Percentiles rank a stretch among this genome's conserved stretches.
phyloP scores from a whole-genome alignment of 2,113 vertebrate species.

The Sander lucioperca region DNA sequence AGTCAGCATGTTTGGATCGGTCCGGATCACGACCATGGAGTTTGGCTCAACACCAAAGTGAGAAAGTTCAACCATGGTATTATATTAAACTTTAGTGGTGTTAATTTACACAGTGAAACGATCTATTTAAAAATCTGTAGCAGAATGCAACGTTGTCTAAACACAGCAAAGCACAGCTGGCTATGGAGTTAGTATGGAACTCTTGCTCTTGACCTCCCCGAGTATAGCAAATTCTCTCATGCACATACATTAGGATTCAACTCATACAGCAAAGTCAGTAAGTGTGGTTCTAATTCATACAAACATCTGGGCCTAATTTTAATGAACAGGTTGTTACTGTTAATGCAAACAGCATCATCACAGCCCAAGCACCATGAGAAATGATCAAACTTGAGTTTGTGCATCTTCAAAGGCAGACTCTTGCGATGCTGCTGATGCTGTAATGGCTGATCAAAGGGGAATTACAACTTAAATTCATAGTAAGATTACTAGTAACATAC shows the following conservation, averaged over 20 bases:
- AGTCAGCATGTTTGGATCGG: neutral
- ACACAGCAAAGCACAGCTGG: neutral
- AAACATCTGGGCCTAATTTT: constrained; percentile 50
- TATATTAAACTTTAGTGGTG: neutral
- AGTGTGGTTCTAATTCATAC: constrained; percentile 46
- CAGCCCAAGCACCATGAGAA: constrained; percentile 19
- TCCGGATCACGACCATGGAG: neutral
- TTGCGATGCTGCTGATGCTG: constrained; percentile 41
- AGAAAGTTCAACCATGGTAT: neutral
- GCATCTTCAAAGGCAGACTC: constrained; percentile 64
- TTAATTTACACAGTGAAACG: neutral
- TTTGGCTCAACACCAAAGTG: neutral
- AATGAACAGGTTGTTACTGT: constrained; percentile 56
- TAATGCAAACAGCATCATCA: constrained; percentile 59
- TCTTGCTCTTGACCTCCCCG: neutral
- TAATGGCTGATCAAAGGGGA: constrained; percentile 66
- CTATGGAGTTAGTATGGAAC: neutral
- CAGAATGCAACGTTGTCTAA: neutral
- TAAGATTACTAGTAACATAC: constrained; percentile 24
- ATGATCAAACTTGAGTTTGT: constrained; percentile 41
- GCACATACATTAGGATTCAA: constrained; percentile 18
- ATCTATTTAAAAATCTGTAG: neutral
- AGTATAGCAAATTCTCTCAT: neutral
- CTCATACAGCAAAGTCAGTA: constrained; percentile 17
- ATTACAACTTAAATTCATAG: constrained; percentile 21